These are phyloP conservation scores for Drosophila maculinotata DNA, from an alignment of 2,888 invertebrate genomes.

Conservation along the genomic window DNA sequence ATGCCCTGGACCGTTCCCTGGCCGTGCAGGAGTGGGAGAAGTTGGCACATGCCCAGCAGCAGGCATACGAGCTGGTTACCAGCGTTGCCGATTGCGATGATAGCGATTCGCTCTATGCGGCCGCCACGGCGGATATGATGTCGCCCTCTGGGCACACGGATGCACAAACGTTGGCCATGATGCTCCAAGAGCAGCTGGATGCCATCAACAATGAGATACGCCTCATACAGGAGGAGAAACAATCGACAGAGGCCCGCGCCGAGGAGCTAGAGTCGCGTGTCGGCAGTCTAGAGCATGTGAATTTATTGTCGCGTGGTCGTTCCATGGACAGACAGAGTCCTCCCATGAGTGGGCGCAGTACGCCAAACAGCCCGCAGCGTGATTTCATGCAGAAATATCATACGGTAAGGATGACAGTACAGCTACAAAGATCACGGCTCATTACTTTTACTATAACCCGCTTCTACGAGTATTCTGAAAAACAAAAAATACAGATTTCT, in stretches of 20 bases:
- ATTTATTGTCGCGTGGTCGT: conserved; percentile 90
- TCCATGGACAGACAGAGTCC: conserved; percentile 91
- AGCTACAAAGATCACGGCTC: too few relatives aligned
- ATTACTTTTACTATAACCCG: too few relatives aligned
- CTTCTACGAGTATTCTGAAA: too few relatives aligned
- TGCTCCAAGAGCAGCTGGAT: conserved; percentile 99
- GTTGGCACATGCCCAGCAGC: conserved; percentile 93
- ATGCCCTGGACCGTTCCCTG: conserved; percentile 87
- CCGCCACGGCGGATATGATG: conserved; percentile 88
- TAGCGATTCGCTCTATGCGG: conserved; percentile 91
- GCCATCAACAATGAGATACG: conserved; percentile 99
- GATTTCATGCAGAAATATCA: conserved; percentile 97
- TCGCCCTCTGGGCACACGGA: conserved; percentile 93
- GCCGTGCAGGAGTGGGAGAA: conserved; percentile 96
- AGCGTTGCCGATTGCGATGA: conserved; percentile 94
- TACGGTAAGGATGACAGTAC: conserved; percentile 89
- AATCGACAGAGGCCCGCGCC: conserved; percentile 97
- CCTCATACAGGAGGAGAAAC: conserved; percentile 96
- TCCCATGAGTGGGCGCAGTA: conserved; percentile 95
- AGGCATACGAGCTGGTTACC: conserved; percentile 95
- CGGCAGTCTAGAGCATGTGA: conserved; percentile 97
- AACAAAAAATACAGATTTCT: too few relatives aligned
- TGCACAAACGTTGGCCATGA: conserved; percentile 98
- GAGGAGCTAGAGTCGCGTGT: conserved; percentile 98
- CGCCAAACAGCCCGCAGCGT: conserved; percentile 93